Base-by-base conservation (phyloP, 2,797 vertebrate genomes). In the Oreonectes daqikongensis region DNA sequence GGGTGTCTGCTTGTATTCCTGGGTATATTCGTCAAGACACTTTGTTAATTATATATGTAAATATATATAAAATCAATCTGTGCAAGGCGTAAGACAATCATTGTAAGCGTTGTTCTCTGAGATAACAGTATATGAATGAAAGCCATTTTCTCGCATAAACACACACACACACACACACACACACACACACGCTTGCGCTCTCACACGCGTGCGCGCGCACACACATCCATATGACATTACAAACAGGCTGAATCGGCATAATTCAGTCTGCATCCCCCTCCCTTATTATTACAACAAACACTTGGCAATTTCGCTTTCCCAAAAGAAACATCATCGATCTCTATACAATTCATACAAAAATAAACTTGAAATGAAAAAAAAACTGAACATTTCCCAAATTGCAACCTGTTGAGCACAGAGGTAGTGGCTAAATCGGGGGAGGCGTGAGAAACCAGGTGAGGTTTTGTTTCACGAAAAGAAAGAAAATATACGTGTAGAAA, bases 31-130 rank as follows among this genome's bases (percentile, higher is more conserved):
- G 85, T 92, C 90, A 93, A 93, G 91, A 93, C 92, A 92, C 92
- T 93, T 91, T 90, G 91, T 92, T 93, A 91, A 93, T 89, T 90
- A 89, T 92, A 83, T 84, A 90, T 72, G 85, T 85, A 85, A 82
- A 88, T 83, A 85, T 84, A 83, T 91, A 90, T 88, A 89, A 90
- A 87, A 92, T 90, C 90, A 91, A 88, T 91, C 91, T 94, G 91
- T 93, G 93, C 93, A 93, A 93, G 89, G 85, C 92, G 87, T 88
- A 91, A 90, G 90, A 93, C 91, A 92, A 91, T 93, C 91, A 91
- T 87, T 89, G 89, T 69, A 85, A 88, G 91, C 88, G 85, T 86
- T 87, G 84, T 85, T 89, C 84, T 90, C 88, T 81, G 88, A 86
- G 83, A 89, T 85, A 79, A 88, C 82, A 81, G 81, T 84, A 84